phyloP scores from a whole-genome alignment of 2,888 invertebrate genomes.

The Xestia sexstrigata region DNA sequence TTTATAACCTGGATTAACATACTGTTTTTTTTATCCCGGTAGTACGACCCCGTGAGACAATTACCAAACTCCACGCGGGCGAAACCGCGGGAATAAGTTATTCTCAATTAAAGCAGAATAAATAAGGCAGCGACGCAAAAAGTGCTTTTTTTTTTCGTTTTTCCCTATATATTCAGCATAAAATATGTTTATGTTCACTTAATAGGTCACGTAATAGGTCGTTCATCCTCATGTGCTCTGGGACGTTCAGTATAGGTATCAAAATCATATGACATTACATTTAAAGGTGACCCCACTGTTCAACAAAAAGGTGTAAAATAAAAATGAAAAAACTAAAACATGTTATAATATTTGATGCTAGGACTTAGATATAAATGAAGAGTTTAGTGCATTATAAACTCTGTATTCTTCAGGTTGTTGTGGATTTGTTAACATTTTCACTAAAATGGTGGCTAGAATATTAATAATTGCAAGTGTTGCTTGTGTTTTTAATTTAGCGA shows the following conservation, averaged over 20 bases:
- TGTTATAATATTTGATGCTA: no score
- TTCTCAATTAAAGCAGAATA: not conserved
- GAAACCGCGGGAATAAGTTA: not conserved
- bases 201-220: not conserved
- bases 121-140: not conserved
- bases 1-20: not conserved
- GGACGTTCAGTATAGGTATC: not conserved
- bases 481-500: slow-evolving; percentile 14
- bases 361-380: slow-evolving; percentile 19
- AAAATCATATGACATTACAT: not conserved
- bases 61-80: not conserved
- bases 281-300: not conserved
- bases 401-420: not conserved
- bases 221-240: not conserved
- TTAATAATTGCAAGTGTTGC: slow-evolving; percentile 24
- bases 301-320: not conserved
- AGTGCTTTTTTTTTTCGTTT: not conserved
- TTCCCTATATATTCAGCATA: not conserved
- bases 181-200: not conserved
- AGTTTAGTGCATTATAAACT: not conserved
- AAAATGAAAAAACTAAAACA: not conserved
- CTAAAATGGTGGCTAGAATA: slow-evolving; percentile 37
- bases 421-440: not conserved
- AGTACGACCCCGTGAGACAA: not conserved
- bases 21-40: not conserved